Conservation (phyloP, 92 coral and sea anemone genomes). For the Pocillopora grandis region DNA sequence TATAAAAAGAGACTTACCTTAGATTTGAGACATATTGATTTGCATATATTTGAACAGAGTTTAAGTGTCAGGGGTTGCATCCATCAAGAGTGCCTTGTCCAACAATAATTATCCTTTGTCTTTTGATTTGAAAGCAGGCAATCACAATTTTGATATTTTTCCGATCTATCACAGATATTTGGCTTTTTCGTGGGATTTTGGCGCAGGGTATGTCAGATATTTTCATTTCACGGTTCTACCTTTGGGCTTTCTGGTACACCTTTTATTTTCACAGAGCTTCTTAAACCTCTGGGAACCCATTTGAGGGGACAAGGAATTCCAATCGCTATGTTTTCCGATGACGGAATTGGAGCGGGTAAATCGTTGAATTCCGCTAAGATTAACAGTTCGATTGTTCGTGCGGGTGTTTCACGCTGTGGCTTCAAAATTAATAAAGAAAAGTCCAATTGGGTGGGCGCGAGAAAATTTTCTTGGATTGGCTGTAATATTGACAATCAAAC, state of each 20-base stretch:
- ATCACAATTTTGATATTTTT: constrained; percentile 27
- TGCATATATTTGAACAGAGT: constrained; percentile 33
- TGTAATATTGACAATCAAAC: too few species aligned
- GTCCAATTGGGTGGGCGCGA: too few species aligned
- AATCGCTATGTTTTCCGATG: constrained; percentile 7
- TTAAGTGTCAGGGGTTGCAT: constrained; percentile 15
- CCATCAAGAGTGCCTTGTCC: background rate
- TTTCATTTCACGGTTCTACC: constrained; percentile 48
- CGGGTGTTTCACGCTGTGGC: too few species aligned
- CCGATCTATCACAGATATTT: constrained; percentile 14
- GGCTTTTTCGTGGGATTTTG: constrained; percentile 23
- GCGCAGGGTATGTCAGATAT: background rate
- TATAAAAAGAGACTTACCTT: constrained; percentile 40
- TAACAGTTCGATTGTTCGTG: background rate
- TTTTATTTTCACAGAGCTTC: constrained; percentile 45
- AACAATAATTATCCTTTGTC: constrained; percentile 6
- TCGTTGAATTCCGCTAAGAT: background rate
- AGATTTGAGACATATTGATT: constrained; percentile 53
- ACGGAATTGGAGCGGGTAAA: background rate
- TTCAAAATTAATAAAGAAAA: too few species aligned
- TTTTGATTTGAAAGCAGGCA: constrained; percentile 33
- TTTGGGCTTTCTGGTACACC: constrained; percentile 47
- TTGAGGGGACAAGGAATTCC: constrained; percentile 16
- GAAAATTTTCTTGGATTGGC: too few species aligned
- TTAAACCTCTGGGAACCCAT: constrained; percentile 39